A percentile compares a stretch with the other conserved stretches of the same genome.
Evolutionary conservation across 2,797 vertebrate genomes (phyloP).

Genomic region (Gila robusta): DNA sequence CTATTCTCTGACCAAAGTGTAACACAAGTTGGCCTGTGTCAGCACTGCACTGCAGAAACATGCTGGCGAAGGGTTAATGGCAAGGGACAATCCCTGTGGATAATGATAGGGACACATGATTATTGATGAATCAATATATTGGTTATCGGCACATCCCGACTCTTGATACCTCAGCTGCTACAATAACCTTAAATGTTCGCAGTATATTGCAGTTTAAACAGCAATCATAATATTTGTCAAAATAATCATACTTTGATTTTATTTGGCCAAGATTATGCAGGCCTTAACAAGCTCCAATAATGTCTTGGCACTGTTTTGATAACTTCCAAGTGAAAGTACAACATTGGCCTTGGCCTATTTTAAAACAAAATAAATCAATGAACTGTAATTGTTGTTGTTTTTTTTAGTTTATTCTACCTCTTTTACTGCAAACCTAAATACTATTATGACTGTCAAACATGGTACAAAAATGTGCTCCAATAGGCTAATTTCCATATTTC

Average conservation of each 20-base stretch:
- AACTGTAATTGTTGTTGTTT: conserved; percentile 7
- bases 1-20: conserved; percentile 57
- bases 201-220: not conserved
- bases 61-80: not conserved
- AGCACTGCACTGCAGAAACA: conserved; percentile 19
- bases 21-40: conserved; percentile 3
- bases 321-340: not conserved
- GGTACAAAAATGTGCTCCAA: not conserved
- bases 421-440: not conserved
- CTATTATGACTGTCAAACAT: not conserved
- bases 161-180: not conserved
- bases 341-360: not conserved
- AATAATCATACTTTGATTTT: not conserved
- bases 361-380: not conserved
- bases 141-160: not conserved
- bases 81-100: not conserved
- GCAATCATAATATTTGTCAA: not conserved
- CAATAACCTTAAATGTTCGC: not conserved
- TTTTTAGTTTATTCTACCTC: not conserved
- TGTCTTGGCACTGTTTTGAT: not conserved
- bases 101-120: not conserved
- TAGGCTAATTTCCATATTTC: not conserved
- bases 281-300: not conserved
- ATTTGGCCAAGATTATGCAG: not conserved
- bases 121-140: not conserved